Base-by-base conservation (phyloP, 1,140 invertebrate species). In the Trinorchestia longiramus region DNA sequence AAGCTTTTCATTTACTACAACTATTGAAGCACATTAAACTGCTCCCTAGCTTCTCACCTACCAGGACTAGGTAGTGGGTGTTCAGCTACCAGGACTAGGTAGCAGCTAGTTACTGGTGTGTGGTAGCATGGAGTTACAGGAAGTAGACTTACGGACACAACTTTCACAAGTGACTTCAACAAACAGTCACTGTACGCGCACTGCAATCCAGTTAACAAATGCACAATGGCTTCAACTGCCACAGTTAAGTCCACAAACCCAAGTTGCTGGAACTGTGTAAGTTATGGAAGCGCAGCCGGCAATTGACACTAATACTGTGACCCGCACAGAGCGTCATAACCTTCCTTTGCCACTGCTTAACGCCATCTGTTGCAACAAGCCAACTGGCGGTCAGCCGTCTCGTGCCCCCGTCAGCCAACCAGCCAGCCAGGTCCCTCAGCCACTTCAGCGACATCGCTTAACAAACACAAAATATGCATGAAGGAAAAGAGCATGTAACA, bases 311-410 rank as follows among this genome's bases (percentile, higher is more conserved):
- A 42, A 43, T 90, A 43, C 88, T 11, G 28, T 1, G 43, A 15
- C n/a, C 88, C 88, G 36, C 41, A 90, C 23, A 42, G 28, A 90
- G 88, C 88, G 88, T 11, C 88, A 90, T 41, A 90, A 41, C n/a
- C 88, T 41, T 43, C 15, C 88, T 90, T 41, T 41, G 28, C 88
- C 88, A 90, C 88, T 90, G n/a, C 88, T 42, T 15, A 90, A 90
- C 88, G n/a, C 88, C 88, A 90, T 90, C 88, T 90, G 88, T 90
- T 90, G 88, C 88, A 28, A 90, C 15, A 1, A 42, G 88, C 88
- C 15, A 90, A 77, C 11, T 77, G 62, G 41, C 88, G 88, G 43
- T 17, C 41, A 43, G 88, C 41, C 41, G n/a, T 42, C 88, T 90
- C 88, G 43, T 90, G 43, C 88, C 88, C 88, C 43, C 88, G 88